phyloP scores from a whole-genome alignment of 2,797 vertebrate genomes.

The Eremophila alpestris region DNA sequence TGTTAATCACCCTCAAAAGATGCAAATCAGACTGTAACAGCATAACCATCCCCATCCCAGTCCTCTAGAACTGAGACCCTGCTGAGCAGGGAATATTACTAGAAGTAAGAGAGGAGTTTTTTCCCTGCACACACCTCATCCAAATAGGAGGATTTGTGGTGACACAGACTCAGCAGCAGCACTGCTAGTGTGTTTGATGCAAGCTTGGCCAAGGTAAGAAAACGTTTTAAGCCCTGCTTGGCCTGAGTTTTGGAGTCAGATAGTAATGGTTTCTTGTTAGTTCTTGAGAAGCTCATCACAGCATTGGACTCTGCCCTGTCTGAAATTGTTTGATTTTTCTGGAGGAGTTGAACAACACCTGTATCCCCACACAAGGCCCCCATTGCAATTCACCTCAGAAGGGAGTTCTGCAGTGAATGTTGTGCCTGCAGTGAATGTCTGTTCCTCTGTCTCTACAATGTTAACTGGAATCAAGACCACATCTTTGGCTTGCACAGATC shows the following conservation, averaged over 20 bases:
- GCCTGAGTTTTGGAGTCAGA: neutral
- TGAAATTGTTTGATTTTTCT: neutral
- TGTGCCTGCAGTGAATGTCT: neutral
- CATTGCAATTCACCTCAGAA: neutral
- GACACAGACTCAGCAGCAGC: neutral
- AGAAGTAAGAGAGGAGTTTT: neutral
- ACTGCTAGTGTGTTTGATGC: neutral
- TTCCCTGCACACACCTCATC: neutral
- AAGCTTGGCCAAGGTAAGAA: neutral
- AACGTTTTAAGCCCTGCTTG: neutral
- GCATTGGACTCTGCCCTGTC: neutral
- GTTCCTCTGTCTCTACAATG: neutral
- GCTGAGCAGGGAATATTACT: neutral
- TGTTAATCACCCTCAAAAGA: neutral
- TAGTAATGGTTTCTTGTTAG: fast-evolving
- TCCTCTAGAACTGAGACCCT: neutral
- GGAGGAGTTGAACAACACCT: neutral
- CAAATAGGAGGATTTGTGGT: neutral
- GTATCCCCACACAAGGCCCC: neutral
- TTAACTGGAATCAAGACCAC: neutral
- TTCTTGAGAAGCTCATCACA: neutral
- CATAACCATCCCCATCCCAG: neutral
- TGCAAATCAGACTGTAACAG: neutral
- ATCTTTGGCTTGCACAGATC: neutral
- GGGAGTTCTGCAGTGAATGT: neutral